phyloP scores from a whole-genome alignment of 2,113 vertebrate species.

The Solea solea region DNA sequence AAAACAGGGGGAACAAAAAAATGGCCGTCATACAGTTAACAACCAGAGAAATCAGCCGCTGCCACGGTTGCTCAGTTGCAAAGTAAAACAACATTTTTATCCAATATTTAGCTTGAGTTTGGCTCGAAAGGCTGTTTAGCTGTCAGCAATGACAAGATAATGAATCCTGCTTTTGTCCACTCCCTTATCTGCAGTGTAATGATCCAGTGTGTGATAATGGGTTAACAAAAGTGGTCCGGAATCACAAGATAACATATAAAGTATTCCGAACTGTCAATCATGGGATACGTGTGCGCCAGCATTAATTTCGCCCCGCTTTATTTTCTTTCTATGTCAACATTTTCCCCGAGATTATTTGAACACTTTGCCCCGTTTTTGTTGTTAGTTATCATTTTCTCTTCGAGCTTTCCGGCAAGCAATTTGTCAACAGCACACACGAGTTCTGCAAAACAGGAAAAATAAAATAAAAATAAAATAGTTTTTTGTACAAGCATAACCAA shows the following conservation, averaged over 20 bases:
- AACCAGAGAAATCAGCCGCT: conserved; percentile 11
- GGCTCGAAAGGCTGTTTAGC: conserved; percentile 75
- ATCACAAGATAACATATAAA: conserved; percentile 37
- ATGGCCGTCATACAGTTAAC: conserved; percentile 15
- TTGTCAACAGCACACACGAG: not conserved
- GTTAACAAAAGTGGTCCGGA: conserved; percentile 37
- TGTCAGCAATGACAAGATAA: conserved; percentile 77
- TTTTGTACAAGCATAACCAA: conserved; percentile 9
- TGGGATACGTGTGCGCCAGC: not conserved
- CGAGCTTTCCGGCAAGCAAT: not conserved
- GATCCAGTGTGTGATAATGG: conserved; percentile 68
- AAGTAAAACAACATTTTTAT: conserved; percentile 19
- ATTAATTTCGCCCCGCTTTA: conserved; percentile 21
- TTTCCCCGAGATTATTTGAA: conserved; percentile 4
- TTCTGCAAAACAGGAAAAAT: conserved; percentile 4
- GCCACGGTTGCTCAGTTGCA: conserved; percentile 6
- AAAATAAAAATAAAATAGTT: not conserved
- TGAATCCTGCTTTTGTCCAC: conserved; percentile 66
- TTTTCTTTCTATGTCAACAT: not conserved
- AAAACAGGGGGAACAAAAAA: conserved; percentile 7
- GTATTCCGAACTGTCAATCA: conserved; percentile 41
- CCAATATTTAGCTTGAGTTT: conserved; percentile 42
- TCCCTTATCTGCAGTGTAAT: conserved; percentile 67
- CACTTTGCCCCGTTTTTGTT: conserved; percentile 1
- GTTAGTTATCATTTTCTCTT: not conserved